Evolutionary conservation across 2,888 invertebrate genomes (phyloP), one percentile per base, ranked within the genome.

Genomic region (Adela reaumurella): DNA sequence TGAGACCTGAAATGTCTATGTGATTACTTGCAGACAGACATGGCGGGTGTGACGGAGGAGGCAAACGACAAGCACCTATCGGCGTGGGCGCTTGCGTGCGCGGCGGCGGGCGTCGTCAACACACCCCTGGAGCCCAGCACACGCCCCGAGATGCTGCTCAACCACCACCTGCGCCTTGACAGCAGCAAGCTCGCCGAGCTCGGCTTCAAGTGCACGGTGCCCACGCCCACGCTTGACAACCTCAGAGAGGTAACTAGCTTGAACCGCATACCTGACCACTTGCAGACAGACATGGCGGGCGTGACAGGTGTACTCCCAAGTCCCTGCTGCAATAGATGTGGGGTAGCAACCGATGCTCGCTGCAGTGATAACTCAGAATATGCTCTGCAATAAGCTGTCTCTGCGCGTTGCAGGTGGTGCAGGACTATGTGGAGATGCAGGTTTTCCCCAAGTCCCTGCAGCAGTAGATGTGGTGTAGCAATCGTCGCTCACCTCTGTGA

Each of bases 61-160:
- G 92, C 93, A 1, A 96, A 96, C 67, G 95, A 96, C 70, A 94
- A 94, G 65, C 96, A 96, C 67, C 83, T 95, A 74, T 86, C 84
- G 1, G 94, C 94, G 17, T 96, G 96, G 96, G 94, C 94, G 0
- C 89, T 90, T 62, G 85, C 91, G 20, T 95, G 95, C 64, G 82
- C 86, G 54, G 74, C 77, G 53, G 87, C 91, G 67, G 79, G 81
- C 44, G 85, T 95, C 20, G 73, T 81, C 54, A 94, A 94, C 74
- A 91, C 94, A 17, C 95, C 95, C 1, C 79, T 96, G 1, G 92
- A 92, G 52, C 95, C 96, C 0, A 92, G 90, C 62, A 88, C 95
- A 63, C 89, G 90, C 57, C 84, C 87, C 55, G 94, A 95, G 63
- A 79, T 90, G 57, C 80, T 96, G 53, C 85, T 89, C 59, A 89